Percentiles rank a stretch among this genome's conserved stretches.
Evolutionary conservation across 2,797 vertebrate species (phyloP).

Genomic region (Anguilla anguilla): DNA sequence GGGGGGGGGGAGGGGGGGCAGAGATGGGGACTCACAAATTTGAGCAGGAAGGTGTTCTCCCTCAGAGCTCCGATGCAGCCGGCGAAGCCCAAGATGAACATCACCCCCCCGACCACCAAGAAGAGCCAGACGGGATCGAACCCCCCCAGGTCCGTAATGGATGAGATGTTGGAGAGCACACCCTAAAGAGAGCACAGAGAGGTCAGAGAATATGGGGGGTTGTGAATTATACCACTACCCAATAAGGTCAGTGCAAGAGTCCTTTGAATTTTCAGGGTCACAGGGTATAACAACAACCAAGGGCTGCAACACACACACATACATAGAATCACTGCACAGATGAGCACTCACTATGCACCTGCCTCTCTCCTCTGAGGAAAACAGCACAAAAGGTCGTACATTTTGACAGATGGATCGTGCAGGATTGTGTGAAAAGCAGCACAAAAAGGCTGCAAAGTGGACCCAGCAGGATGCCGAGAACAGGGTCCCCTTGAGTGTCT

Average conservation of each 20-base stretch:
- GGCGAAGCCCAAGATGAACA: conserved; percentile 97
- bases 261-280: neutral
- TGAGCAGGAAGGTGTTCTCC: conserved; percentile 96
- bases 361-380: neutral
- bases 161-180: conserved; percentile 97
- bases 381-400: neutral
- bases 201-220: neutral
- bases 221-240: neutral
- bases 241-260: neutral
- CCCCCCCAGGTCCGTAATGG: conserved; percentile 95
- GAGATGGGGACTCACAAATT: conserved; percentile 84
- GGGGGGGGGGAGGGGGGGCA: neutral
- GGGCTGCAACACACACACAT: neutral
- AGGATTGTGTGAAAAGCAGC: conserved; percentile 30
- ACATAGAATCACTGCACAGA: neutral
- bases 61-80: conserved; percentile 95
- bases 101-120: conserved; percentile 94
- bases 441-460: conserved; percentile 17
- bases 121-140: conserved; percentile 99
- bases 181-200: conserved; percentile 72
- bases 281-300: neutral
- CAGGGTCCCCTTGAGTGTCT: conserved; percentile 45
- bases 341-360: neutral
- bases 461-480: conserved; percentile 51
- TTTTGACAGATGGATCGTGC: conserved; percentile 33